Evolutionary conservation across 2,888 invertebrate species (phyloP).

Genomic region (Spialia ferax): DNA sequence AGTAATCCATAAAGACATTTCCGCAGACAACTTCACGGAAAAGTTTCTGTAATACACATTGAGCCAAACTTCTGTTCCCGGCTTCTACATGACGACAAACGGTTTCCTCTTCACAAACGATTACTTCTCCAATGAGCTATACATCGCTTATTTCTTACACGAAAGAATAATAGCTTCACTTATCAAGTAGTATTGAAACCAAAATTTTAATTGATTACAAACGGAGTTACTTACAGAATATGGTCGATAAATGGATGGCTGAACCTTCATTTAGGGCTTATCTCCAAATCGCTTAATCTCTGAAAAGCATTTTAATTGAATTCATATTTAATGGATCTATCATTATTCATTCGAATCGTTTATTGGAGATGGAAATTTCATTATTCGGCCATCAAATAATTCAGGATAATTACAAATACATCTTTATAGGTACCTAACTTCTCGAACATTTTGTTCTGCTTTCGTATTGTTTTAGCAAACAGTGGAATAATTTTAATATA

Average conservation of each 20-base stretch:
- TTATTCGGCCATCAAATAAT: constrained; percentile 16
- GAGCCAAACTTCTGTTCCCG: not conserved
- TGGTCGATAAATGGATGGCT: constrained; percentile 21
- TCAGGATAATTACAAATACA: constrained; percentile 9
- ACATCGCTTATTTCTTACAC: not conserved
- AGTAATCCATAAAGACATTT: constrained; percentile 10
- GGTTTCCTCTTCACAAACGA: not conserved
- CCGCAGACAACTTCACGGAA: constrained; percentile 2
- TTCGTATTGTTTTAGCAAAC: not conserved
- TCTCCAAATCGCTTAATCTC: constrained; percentile 31
- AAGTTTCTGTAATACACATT: constrained; percentile 12
- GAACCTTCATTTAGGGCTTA: constrained; percentile 29
- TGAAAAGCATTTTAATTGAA: constrained; percentile 32
- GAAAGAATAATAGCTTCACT: not conserved
- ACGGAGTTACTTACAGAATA: constrained; percentile 8
- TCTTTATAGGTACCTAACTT: not conserved
- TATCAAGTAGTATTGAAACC: constrained; percentile 7
- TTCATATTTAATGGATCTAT: constrained; percentile 27
- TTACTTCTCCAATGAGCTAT: not conserved
- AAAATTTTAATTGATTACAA: constrained; percentile 14
- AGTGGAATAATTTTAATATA: not conserved
- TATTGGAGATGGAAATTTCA: constrained; percentile 32
- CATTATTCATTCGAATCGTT: constrained; percentile 26
- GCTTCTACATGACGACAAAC: constrained; percentile 2
- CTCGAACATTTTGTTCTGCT: not conserved